Evolutionary conservation across 2,888 invertebrate genomes (phyloP), one percentile per base, ranked within the genome.

Genomic region (Lottia gigantea): DNA sequence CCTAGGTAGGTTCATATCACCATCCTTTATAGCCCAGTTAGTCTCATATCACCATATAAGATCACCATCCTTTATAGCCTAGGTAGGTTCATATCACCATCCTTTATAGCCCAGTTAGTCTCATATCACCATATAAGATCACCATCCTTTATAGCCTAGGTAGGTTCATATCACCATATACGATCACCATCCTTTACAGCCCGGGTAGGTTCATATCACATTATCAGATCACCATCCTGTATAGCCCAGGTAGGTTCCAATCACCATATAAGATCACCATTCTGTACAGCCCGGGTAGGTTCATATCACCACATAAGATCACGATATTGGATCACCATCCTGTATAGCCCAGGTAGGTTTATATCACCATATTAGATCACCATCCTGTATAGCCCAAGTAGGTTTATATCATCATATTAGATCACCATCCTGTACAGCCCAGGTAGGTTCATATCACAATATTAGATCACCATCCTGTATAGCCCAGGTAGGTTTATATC

Each of bases 261-360:
- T 49, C 49, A 49, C 19, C 49, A 16, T 67, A 73, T 49, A 16
- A 49, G 19, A 49, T 49, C 49, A 49, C 49, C 49, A 19, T 16
- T 82, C 15, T 83, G 84, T 40, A 84, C 85, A 19, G 86, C 83
- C 61, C 86, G 86, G 84, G 86, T 86, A 72, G 26, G 67, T 61
- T 73, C 79, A 3, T 75, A 73, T 49, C 49, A 49, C 19, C 49
- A n/a, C n/a, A n/a, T n/a, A n/a, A n/a, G n/a, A n/a, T n/a, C n/a
- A n/a, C n/a, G n/a, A 49, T 67, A 73, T 49, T 49, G 16, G 19
- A 49, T 49, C 49, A 49, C 49, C 49, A 19, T 16, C 49, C 14
- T 19, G 19, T 55, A 76, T 74, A 65, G 76, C 76, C 12, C 77
- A 80, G 68, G 75, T 85, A 40, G 40, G 61, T 0, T 73, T 79